A percentile compares a stretch with the other conserved stretches of the same genome.
phyloP scores from a whole-genome alignment of 2,113 vertebrate genomes.

The Taxidea taxus region DNA sequence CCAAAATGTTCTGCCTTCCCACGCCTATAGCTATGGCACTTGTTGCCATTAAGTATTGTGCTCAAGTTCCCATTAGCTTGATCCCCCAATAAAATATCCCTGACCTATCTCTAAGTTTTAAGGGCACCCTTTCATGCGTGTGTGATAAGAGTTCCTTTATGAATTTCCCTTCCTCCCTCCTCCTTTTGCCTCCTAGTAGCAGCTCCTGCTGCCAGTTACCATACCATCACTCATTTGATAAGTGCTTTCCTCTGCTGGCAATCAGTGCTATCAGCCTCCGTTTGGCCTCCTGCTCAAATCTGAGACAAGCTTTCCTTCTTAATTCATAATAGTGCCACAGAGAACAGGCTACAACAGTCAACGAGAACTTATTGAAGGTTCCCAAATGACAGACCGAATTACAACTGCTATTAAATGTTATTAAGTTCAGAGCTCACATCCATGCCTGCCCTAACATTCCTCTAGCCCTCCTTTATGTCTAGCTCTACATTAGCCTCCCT shows the following conservation, averaged over 20 bases:
- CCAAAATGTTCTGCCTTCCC: not conserved
- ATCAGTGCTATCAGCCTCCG: not conserved
- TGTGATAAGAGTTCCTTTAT: not conserved
- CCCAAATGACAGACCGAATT: constrained; percentile 1
- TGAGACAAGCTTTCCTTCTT: not conserved
- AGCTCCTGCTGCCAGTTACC: not conserved
- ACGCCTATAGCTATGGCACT: not conserved
- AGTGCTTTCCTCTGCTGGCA: not conserved
- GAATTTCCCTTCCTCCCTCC: not conserved
- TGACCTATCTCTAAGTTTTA: not conserved
- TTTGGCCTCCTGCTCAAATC: constrained; percentile 27
- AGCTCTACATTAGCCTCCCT: not conserved
- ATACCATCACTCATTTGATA: not conserved
- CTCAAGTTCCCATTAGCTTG: not conserved
- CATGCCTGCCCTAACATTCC: not conserved
- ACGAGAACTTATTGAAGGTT: not conserved
- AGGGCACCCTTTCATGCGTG: not conserved
- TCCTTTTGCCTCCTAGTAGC: not conserved
- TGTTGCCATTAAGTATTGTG: not conserved
- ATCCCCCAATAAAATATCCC: not conserved
- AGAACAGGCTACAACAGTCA: not conserved
- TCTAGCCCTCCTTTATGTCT: not conserved
- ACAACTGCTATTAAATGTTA: not conserved
- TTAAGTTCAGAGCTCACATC: not conserved
- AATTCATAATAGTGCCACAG: not conserved